These are phyloP conservation scores for Illadopsis cleaveri DNA, from an alignment of 2,113 vertebrate species.

Conservation along the genomic window DNA sequence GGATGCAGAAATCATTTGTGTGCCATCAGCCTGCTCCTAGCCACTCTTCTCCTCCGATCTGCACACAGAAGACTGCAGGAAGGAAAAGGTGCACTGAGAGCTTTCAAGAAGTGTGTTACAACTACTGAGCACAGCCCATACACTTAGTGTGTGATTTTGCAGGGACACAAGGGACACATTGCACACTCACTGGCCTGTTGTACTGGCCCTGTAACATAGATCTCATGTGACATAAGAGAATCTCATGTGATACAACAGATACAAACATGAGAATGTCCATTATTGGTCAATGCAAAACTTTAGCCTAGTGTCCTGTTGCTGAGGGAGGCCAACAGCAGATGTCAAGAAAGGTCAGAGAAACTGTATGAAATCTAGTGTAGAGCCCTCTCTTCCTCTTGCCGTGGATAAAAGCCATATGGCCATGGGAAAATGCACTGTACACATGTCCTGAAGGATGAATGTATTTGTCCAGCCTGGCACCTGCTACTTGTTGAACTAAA, in stretches of 20 bases:
- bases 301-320: background rate
- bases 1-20: background rate
- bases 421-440: rapidly evolving
- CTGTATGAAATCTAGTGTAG: background rate
- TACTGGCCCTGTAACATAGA: background rate
- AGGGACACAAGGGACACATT: background rate
- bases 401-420: background rate
- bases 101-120: background rate
- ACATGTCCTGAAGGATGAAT: background rate
- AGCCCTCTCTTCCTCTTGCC: background rate
- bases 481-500: background rate
- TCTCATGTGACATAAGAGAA: background rate
- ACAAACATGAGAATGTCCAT: background rate
- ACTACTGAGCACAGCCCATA: background rate
- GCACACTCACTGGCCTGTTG: background rate
- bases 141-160: background rate
- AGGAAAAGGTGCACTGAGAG: background rate
- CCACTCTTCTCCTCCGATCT: background rate
- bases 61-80: background rate
- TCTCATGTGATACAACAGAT: background rate
- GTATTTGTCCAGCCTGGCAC: rapidly evolving
- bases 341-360: background rate
- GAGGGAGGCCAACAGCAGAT: background rate
- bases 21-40: background rate
- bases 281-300: background rate